Evolutionary conservation across 1,140 invertebrate genomes (phyloP), one percentile per base, ranked within the genome.

Genomic region (Maconellicoccus hirsutus): DNA sequence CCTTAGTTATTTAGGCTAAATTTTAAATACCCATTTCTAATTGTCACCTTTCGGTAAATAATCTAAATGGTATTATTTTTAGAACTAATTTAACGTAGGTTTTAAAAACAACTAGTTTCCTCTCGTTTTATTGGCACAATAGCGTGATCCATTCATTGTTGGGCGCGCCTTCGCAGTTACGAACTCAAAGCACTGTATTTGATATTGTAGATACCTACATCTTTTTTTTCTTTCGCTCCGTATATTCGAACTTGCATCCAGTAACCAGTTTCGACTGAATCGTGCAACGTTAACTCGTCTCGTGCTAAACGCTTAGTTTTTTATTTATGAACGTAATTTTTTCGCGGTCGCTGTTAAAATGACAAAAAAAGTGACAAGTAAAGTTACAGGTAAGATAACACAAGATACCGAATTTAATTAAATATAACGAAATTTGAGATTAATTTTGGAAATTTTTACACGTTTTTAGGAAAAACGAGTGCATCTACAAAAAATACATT

Each of bases 401-500:
- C n/a, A n/a, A n/a, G n/a, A n/a, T n/a, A n/a, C n/a, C n/a, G n/a
- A n/a, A n/a, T n/a, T n/a, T n/a, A n/a, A n/a, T n/a, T n/a, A n/a
- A n/a, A n/a, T n/a, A n/a, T n/a, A n/a, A n/a, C n/a, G n/a, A n/a
- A n/a, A n/a, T n/a, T 52, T 16, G 42, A 3, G 42, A 52, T 52
- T 4, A 16, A 16, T 52, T 52, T 52, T 52, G 10, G 2, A 52
- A 38, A 38, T 38, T n/a, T n/a, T n/a, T n/a, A n/a, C n/a, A n/a
- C n/a, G n/a, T 33, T 33, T 16, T 4, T 16, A 52, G 42, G 42
- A 16, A 70, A 39, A 70, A 59, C 70, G 7, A 42, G 7, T 21
- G 12, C 52, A 4, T 38, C 27, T 38, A 27, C 66, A 7, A 42
- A 66, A 42, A 72, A 52, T 16, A 70, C 71, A 25, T 66, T 69